Percentiles rank a stretch among this genome's conserved stretches.
These are phyloP conservation scores for Cebus imitator DNA, from an alignment of 2,113 vertebrate species.

Conservation along the genomic window DNA sequence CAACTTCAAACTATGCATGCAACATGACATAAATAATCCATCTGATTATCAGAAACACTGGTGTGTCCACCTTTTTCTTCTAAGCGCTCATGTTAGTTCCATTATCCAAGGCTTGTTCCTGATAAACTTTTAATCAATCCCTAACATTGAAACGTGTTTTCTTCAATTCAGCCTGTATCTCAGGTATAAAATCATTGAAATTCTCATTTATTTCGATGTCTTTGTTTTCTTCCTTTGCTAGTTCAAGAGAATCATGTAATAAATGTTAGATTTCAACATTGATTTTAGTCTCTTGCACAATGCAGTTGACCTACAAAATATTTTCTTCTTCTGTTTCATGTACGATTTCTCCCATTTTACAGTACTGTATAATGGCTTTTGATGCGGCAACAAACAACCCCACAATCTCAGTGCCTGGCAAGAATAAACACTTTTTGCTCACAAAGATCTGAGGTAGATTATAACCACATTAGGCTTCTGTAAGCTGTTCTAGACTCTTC, in stretches of 20 bases:
- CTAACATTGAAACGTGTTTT: background rate
- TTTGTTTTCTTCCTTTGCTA: background rate
- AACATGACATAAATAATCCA: background rate
- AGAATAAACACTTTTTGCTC: background rate
- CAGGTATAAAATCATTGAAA: background rate
- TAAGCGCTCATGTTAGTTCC: background rate
- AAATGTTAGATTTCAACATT: background rate
- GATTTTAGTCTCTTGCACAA: background rate
- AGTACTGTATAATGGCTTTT: background rate
- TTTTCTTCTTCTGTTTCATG: background rate
- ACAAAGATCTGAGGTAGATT: background rate
- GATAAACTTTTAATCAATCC: background rate
- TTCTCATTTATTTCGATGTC: background rate
- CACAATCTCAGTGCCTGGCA: background rate
- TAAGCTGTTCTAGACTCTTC: background rate
- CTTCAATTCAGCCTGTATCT: constrained; percentile 10
- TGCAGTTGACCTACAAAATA: background rate
- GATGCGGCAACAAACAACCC: background rate
- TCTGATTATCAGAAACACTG: background rate
- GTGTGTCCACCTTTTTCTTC: background rate
- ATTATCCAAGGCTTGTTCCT: background rate
- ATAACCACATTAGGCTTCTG: background rate
- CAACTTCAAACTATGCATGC: background rate
- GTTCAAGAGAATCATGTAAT: background rate
- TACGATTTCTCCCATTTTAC: background rate